A percentile compares a stretch with the other conserved stretches of the same genome.
These are phyloP conservation scores for Crenuchus spilurus DNA, from an alignment of 2,797 vertebrate species.

Conservation along the genomic window DNA sequence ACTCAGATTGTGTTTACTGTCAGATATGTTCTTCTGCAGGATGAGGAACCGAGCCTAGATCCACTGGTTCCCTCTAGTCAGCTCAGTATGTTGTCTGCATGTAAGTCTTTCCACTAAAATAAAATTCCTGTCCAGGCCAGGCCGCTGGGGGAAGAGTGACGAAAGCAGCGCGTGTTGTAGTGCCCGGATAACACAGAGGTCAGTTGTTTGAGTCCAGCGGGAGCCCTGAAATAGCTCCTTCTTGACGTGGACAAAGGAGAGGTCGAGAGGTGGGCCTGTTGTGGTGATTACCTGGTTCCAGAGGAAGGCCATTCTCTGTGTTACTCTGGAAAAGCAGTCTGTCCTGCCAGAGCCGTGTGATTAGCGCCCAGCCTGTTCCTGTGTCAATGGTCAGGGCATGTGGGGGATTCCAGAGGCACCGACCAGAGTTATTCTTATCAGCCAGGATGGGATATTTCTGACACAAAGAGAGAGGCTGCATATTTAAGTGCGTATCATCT, in stretches of 20 bases:
- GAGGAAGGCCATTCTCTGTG: slow-evolving; percentile 69
- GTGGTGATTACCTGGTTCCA: slow-evolving; percentile 72
- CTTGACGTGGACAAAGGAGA: slow-evolving; percentile 56
- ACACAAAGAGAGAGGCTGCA: slow-evolving; percentile 31
- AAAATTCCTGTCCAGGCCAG: background rate
- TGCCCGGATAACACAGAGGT: slow-evolving; percentile 65
- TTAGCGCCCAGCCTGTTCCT: slow-evolving; percentile 68
- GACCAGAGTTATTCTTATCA: slow-evolving; percentile 60
- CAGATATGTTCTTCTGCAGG: background rate
- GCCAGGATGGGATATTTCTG: slow-evolving; percentile 23
- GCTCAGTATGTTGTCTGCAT: background rate
- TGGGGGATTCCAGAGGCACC: slow-evolving; percentile 66
- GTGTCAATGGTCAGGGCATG: slow-evolving; percentile 69
- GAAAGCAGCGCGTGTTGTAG: slow-evolving; percentile 52
- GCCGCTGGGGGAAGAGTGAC: slow-evolving; percentile 55
- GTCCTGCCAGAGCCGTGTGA: slow-evolving; percentile 67
- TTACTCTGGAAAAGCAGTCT: slow-evolving; percentile 66
- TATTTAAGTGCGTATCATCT: slow-evolving; percentile 25
- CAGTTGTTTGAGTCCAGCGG: slow-evolving; percentile 66
- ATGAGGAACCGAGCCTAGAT: background rate
- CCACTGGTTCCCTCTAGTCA: background rate
- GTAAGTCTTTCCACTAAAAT: slow-evolving; percentile 1
- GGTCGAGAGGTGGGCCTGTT: slow-evolving; percentile 60
- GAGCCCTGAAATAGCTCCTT: slow-evolving; percentile 62
- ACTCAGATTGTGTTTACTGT: background rate